Evolutionary conservation across 2,888 invertebrate genomes (phyloP), one percentile per base, ranked within the genome.

Genomic region (Drosophila bunnanda): DNA sequence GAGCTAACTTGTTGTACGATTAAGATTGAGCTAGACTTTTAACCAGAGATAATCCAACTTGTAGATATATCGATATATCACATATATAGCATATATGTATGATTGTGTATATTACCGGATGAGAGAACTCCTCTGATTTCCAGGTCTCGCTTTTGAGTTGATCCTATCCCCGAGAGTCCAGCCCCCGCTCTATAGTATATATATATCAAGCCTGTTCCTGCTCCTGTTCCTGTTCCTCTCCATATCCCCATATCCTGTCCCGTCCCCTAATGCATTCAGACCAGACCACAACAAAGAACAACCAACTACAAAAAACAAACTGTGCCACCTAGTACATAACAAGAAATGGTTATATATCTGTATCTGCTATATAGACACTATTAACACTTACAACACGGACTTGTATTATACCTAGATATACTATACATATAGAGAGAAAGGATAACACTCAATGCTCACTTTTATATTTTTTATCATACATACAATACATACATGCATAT

Each of bases 301-400:
- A 65, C 53, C 74, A 67, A 38, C 48, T 56, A 75, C 50, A 41
- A 81, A 76, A 88, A 82, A 89, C 76, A 76, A 76, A 89, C 90
- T 85, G 85, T 85, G 85, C 85, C 85, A 85, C 85, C 85, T 85
- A 85, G 85, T 84, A 89, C 89, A 85, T 85, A 85, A 89, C 89
- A 85, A 89, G 54, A 77, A 72, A 89, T 80, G 82, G 88, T 83
- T 83, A 89, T 89, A 83, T 83, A 85, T 88, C 84, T 79, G 78
- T 79, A 76, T 81, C 66, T 82, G 79, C 58, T 72, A 81, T 60
- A 82, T 69, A 80, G 55, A 65, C 38, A 71, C 56, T 30, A 54
- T 30, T 48, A 65, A 65, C 43, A 48, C 43, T 66, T 54, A 66
- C 36, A 46, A 70, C 65, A 61, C 75, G 20, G 44, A 77, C 61